Conservation (phyloP, 2,797 vertebrate genomes). For the Calcarius lapponicus region DNA sequence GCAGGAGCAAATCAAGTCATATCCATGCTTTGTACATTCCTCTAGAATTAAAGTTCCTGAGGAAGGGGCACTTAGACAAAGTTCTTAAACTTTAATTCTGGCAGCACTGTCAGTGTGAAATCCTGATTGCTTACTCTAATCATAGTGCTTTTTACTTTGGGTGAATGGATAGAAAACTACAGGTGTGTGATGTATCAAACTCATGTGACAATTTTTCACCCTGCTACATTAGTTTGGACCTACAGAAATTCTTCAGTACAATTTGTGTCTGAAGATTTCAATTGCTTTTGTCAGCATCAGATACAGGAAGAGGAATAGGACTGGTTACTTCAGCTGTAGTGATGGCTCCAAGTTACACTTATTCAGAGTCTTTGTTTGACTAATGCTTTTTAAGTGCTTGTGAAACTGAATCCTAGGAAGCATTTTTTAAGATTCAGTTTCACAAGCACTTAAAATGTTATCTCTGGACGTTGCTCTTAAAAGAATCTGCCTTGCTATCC, state of each 20-base stretch:
- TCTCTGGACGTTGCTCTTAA: background rate
- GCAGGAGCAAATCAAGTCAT: background rate
- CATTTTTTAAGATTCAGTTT: background rate
- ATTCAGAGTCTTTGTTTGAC: background rate
- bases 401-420: background rate
- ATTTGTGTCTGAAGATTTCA: background rate
- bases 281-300: background rate
- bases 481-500: background rate
- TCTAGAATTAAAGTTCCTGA: background rate
- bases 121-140: background rate
- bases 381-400: background rate
- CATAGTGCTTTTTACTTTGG: background rate
- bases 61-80: background rate
- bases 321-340: background rate
- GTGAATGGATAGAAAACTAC: background rate
- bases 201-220: background rate
- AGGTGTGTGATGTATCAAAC: background rate
- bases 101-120: background rate
- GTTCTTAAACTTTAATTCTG: background rate
- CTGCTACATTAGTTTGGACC: background rate
- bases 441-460: background rate
- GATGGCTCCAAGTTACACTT: background rate
- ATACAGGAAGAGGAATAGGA: rapidly evolving
- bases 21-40: background rate
- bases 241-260: background rate